These are phyloP conservation scores for Alviniconcha marisindica DNA, from an alignment of 1,140 invertebrate genomes.

Conservation along the genomic window DNA sequence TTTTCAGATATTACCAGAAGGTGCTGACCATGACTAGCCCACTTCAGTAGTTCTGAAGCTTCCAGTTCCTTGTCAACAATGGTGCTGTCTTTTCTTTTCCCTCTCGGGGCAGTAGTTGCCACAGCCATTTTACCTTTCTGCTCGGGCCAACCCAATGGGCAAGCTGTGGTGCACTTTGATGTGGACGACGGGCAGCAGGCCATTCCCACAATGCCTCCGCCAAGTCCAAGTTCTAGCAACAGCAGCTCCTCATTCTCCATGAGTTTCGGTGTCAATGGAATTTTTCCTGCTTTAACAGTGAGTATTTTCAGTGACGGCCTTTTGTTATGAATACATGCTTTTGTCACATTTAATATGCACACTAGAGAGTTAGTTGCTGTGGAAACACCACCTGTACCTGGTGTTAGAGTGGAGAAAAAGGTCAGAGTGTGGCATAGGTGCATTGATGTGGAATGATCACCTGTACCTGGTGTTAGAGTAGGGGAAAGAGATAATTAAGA, in stretches of 20 bases:
- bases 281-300: conserved; percentile 39
- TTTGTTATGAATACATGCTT: not conserved
- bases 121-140: not conserved
- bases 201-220: not conserved
- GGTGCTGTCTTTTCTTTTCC: not conserved
- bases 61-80: not conserved
- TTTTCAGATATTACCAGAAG: not conserved
- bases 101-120: not conserved
- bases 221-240: not conserved
- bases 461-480: conserved; percentile 22
- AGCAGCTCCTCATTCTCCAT: not conserved
- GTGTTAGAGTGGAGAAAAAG: conserved; percentile 27
- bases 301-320: not conserved
- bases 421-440: not conserved
- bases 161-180: not conserved
- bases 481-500: conserved; percentile 36
- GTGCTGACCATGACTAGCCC: not conserved
- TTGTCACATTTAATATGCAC: not conserved
- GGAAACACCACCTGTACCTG: not conserved
- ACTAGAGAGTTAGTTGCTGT: not conserved
- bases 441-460: not conserved
- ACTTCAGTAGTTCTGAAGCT: not conserved
- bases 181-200: not conserved
- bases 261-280: conserved; percentile 33
- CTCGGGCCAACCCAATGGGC: not conserved